phyloP scores from a whole-genome alignment of 2,113 vertebrate species.

The Thymallus thymallus region DNA sequence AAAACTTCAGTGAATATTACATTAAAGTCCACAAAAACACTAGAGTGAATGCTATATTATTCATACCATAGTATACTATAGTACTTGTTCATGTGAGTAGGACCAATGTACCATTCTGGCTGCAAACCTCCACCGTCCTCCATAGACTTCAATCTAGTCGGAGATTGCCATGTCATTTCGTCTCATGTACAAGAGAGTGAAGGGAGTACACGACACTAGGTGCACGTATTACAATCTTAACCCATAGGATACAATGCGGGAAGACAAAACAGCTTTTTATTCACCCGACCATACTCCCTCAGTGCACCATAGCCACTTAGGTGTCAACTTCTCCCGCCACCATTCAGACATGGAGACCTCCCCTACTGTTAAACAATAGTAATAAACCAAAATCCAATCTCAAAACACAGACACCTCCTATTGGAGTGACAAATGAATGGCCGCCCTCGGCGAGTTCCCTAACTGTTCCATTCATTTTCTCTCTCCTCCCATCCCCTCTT shows the following conservation, averaged over 20 bases:
- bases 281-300: constrained; percentile 26
- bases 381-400: constrained; percentile 72
- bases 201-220: neutral
- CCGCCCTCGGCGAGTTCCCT: constrained; percentile 38
- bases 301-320: constrained; percentile 26
- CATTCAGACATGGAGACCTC: constrained; percentile 8
- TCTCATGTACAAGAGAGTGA: constrained; percentile 40
- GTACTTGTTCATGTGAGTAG: constrained; percentile 2
- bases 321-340: constrained; percentile 32
- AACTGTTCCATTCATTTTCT: constrained; percentile 25
- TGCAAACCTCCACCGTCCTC: neutral
- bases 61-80: no score
- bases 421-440: constrained; percentile 71
- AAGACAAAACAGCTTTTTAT: constrained; percentile 17
- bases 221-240: constrained; percentile 32
- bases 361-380: constrained; percentile 63
- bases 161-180: constrained; percentile 51
- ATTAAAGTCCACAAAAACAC: no score
- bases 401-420: constrained; percentile 54
- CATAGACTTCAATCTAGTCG: constrained; percentile 24
- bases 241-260: constrained; percentile 40
- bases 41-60: no score
- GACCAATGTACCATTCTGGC: constrained; percentile 50
- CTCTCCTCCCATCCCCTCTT: neutral
- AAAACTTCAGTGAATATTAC: no score